Evolutionary conservation across 2,797 vertebrate genomes (phyloP).

Genomic region (Dermochelys coriacea): DNA sequence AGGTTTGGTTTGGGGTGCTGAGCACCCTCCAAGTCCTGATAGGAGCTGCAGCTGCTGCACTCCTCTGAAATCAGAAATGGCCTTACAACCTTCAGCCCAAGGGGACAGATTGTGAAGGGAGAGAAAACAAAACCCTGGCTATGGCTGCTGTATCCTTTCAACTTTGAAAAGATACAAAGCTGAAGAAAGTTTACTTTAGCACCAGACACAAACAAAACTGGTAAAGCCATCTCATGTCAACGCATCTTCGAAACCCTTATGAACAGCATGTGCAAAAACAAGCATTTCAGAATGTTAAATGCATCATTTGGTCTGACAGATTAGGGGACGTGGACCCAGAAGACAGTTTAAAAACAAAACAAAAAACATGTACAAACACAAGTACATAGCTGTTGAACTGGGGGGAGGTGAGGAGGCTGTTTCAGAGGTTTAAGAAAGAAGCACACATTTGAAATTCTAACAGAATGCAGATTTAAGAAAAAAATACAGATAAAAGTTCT

Average conservation of each 20-base stretch:
- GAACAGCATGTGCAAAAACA: background rate
- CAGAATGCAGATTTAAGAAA: slow-evolving; percentile 52
- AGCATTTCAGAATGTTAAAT: background rate
- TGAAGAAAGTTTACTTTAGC: slow-evolving; percentile 51
- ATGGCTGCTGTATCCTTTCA: background rate
- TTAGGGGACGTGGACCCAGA: background rate
- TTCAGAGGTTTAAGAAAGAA: slow-evolving; percentile 50
- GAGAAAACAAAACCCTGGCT: background rate
- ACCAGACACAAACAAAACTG: slow-evolving; percentile 36
- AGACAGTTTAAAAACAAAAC: background rate
- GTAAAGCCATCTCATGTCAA: slow-evolving; percentile 9
- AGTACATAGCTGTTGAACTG: background rate
- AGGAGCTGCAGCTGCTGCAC: background rate
- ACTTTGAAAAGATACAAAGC: slow-evolving; percentile 21
- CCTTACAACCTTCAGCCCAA: background rate
- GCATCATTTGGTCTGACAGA: background rate
- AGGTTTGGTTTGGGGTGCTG: background rate
- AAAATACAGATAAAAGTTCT: slow-evolving; percentile 50
- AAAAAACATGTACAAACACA: background rate
- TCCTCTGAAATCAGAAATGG: background rate
- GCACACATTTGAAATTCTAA: slow-evolving; percentile 41
- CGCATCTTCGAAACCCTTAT: slow-evolving; percentile 3
- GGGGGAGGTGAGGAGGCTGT: slow-evolving; percentile 34
- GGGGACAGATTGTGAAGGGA: background rate
- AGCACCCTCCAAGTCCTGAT: background rate